Conservation (phyloP, 2,888 invertebrate species). For the Doris montereyensis region DNA sequence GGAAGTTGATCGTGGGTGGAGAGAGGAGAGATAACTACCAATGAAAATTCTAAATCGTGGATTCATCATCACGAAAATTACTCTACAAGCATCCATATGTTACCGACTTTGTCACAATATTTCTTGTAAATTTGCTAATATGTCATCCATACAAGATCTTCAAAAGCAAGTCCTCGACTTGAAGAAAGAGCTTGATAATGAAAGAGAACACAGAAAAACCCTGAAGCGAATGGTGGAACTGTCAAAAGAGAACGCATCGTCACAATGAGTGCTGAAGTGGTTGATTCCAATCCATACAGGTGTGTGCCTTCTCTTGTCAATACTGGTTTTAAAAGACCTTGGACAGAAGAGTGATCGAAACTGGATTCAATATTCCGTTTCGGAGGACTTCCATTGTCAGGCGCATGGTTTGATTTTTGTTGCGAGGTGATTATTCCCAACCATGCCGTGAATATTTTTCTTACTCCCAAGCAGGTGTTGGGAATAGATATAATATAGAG, state of each 20-base stretch:
- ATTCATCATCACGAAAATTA: no score
- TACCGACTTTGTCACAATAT: background rate
- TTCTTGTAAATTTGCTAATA: conserved; percentile 28
- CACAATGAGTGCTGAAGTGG: conserved; percentile 95
- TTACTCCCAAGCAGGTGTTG: no score
- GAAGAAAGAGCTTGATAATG: conserved; percentile 74
- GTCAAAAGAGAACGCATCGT: conserved; percentile 81
- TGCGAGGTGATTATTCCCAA: no score
- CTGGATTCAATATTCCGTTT: no score
- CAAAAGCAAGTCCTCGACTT: conserved; percentile 77
- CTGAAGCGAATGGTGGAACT: conserved; percentile 31
- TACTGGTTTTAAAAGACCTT: background rate
- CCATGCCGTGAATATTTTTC: no score
- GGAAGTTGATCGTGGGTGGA: background rate
- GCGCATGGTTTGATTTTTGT: no score
- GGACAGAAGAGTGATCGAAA: background rate
- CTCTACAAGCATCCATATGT: background rate
- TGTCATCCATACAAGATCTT: conserved; percentile 76
- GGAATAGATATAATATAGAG: no score
- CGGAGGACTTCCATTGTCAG: no score
- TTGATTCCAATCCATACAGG: conserved; percentile 99
- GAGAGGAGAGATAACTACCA: no score
- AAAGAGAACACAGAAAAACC: conserved; percentile 69
- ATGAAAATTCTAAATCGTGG: no score
- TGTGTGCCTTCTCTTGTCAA: conserved; percentile 69